Percentiles rank a stretch among this genome's conserved stretches.
phyloP scores from a whole-genome alignment of 2,113 vertebrate genomes.

The Rhinolophus ferrumequinum region DNA sequence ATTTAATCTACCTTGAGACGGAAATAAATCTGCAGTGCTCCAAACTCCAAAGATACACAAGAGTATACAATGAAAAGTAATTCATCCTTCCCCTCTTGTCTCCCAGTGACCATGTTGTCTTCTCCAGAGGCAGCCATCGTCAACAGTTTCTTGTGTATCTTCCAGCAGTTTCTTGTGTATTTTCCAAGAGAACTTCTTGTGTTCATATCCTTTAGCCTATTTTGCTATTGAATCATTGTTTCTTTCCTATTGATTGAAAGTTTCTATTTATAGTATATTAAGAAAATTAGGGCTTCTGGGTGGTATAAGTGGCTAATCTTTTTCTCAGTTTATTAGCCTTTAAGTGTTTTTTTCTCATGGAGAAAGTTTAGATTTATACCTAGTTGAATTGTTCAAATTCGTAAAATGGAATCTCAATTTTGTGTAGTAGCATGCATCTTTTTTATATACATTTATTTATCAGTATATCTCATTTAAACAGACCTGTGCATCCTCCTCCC shows the following conservation, averaged over 20 bases:
- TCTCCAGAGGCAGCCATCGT: background rate
- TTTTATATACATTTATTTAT: background rate
- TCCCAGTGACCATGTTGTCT: background rate
- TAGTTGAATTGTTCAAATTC: background rate
- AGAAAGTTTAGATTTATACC: background rate
- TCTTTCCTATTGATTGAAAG: background rate
- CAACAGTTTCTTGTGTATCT: background rate
- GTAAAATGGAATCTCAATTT: background rate
- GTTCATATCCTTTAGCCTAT: background rate
- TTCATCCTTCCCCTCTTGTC: background rate
- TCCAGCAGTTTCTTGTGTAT: background rate
- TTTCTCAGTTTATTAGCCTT: background rate
- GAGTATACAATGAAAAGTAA: background rate
- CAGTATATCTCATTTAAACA: background rate
- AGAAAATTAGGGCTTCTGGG: background rate
- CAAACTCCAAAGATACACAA: background rate
- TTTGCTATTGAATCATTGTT: background rate
- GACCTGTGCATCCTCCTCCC: background rate
- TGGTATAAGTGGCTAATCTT: background rate
- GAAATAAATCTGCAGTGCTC: background rate
- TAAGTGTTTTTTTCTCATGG: background rate
- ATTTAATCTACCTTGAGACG: background rate
- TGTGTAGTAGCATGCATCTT: background rate
- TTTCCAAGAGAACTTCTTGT: background rate
- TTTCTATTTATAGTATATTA: background rate